Base-by-base conservation (phyloP, 2,888 invertebrate genomes). In the Cheilosia variabilis region DNA sequence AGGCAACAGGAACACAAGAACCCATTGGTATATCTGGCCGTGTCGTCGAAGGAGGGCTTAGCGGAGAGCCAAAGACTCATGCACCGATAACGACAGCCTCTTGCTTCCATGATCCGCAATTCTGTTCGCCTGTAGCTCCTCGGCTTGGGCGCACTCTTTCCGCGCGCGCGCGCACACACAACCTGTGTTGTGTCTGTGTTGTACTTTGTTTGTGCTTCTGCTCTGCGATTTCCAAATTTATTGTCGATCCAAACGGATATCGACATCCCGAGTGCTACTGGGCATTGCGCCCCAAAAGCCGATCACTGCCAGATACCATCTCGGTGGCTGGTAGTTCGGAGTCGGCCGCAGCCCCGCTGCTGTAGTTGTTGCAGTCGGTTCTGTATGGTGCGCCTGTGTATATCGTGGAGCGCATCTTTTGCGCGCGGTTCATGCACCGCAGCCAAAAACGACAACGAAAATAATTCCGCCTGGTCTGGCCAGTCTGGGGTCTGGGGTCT, bases 251-350 rank as follows among this genome's bases (percentile, higher is more conserved):
- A 88, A 89, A 89, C 88, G 87, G 88, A 89, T 89, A 89, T 89
- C 89, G 89, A 89, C 89, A 87, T 88, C 86, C 88, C 86, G 69
- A 89, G 87, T 88, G 89, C 89, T 89, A 89, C 89, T 88, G 89
- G 89, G 89, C 89, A 89, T 89, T 88, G 82, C 87, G 79, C 75
- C 82, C 73, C 77, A 77, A 81, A 80, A 60, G 76, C 86, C 68
- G 86, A 86, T 86, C 81, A 81, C 81, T 45, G 60, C 76, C 76
- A 68, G 86, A 86, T 86, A 81, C 62, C 66, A 86, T 86, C 86
- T 55, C 53, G 43, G 13, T 53, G 27, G 15, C 31, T 27, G 10
- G 41, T 34, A n/a, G 60, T 50, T 47, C 17, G 37, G 57, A 10
- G 31, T 37, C 57, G 41, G 55, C 41, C 27, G 27, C 75, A 53